These are phyloP conservation scores for Rhinogobio ventralis DNA, from an alignment of 2,797 vertebrate species.

Conservation along the genomic window DNA sequence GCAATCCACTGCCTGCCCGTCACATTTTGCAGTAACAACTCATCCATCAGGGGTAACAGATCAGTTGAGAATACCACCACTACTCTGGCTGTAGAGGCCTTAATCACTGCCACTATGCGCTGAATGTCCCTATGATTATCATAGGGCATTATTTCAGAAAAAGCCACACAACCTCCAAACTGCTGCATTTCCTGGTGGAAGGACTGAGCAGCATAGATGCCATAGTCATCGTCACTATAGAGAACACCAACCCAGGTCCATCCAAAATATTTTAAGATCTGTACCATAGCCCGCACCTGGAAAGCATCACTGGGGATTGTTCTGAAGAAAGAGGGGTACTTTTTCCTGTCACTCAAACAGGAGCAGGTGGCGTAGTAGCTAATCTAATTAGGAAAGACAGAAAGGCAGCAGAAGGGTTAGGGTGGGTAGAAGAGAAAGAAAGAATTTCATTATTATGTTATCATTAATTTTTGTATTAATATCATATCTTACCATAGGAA, in stretches of 20 bases:
- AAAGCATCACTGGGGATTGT: slow-evolving; percentile 78
- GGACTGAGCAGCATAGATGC: slow-evolving; percentile 22
- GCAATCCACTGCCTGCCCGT: slow-evolving; percentile 33
- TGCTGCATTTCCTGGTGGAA: slow-evolving; percentile 29
- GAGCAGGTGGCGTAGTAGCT: slow-evolving; percentile 74
- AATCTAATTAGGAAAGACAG: slow-evolving; percentile 61
- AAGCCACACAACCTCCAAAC: slow-evolving; percentile 67
- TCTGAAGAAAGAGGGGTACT: slow-evolving; percentile 67
- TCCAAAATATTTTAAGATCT: slow-evolving; percentile 31
- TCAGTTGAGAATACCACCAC: slow-evolving; percentile 53
- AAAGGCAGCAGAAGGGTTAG: not conserved
- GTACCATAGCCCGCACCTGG: slow-evolving; percentile 52
- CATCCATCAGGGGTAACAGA: slow-evolving; percentile 50
- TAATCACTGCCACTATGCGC: slow-evolving; percentile 38
- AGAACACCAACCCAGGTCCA: slow-evolving; percentile 33
- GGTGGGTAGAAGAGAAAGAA: not conserved
- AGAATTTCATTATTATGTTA: not conserved
- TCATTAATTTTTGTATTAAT: too few relatives aligned
- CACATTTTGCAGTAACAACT: slow-evolving; percentile 48
- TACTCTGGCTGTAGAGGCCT: slow-evolving; percentile 51
- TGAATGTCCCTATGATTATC: slow-evolving; percentile 46
- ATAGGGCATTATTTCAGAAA: slow-evolving; percentile 66
- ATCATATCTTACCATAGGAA: slow-evolving; percentile 52
- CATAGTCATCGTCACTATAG: slow-evolving; percentile 36
- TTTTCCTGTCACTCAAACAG: slow-evolving; percentile 64